Percentiles rank a stretch among this genome's conserved stretches.
Evolutionary conservation across 2,113 vertebrate species (phyloP).

Genomic region (Pelmatolapia mariae): DNA sequence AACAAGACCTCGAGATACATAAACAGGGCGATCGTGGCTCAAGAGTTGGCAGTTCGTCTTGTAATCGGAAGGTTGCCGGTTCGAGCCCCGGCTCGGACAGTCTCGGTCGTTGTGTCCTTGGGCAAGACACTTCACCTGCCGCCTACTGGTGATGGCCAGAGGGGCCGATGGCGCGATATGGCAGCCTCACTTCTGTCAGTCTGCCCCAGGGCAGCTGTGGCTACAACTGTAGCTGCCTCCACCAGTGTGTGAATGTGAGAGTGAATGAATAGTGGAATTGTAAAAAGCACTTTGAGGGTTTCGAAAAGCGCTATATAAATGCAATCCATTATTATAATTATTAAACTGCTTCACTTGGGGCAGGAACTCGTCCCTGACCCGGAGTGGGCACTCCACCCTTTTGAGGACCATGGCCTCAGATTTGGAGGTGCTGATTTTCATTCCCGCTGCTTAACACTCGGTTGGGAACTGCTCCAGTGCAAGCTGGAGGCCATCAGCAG

Average conservation of each 20-base stretch:
- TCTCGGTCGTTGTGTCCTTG: fast-evolving
- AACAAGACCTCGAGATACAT: neutral
- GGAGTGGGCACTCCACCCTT: neutral
- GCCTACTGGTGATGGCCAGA: fast-evolving
- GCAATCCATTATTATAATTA: neutral
- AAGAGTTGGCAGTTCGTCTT: fast-evolving
- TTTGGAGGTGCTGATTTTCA: neutral
- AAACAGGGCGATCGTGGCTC: fast-evolving
- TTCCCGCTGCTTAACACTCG: neutral
- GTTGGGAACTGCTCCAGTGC: neutral
- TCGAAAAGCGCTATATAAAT: neutral
- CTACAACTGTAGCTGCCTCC: fast-evolving
- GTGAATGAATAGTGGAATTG: fast-evolving
- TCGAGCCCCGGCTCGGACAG: fast-evolving
- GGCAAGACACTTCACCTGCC: neutral
- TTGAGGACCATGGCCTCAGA: neutral
- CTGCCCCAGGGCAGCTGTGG: neutral
- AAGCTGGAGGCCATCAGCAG: neutral
- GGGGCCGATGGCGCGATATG: fast-evolving
- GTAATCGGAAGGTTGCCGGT: fast-evolving
- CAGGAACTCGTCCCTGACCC: fast-evolving
- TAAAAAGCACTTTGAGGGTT: neutral
- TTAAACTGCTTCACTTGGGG: neutral
- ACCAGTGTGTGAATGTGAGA: neutral
- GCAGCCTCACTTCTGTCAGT: neutral